phyloP scores from a whole-genome alignment of 1,140 invertebrate genomes.

The Macrotrachela quadricornifera region DNA sequence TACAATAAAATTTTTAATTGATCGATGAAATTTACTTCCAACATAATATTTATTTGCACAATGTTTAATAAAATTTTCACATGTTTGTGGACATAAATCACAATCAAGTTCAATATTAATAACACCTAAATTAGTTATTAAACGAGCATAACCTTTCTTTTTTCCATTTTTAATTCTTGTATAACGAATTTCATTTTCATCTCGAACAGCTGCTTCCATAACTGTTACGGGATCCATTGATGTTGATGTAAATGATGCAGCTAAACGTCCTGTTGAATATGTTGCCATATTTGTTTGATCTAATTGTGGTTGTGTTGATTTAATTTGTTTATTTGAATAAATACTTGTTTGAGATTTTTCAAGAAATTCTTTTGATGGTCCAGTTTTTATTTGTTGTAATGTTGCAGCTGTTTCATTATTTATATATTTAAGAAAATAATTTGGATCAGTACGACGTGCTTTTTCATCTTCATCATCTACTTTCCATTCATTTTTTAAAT shows the following conservation, averaged over 20 bases:
- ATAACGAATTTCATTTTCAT: slow-evolving; percentile 1
- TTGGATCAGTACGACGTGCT: too few species aligned
- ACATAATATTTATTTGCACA: slow-evolving; percentile 79
- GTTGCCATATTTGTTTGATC: slow-evolving; percentile 86
- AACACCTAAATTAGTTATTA: slow-evolving; percentile 67
- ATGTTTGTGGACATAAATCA: slow-evolving; percentile 64
- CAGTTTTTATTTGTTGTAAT: too few species aligned
- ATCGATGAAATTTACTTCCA: slow-evolving; percentile 75
- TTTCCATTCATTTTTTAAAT: slow-evolving; percentile 80
- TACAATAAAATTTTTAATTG: slow-evolving; percentile 93
- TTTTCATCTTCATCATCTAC: slow-evolving; percentile 51
- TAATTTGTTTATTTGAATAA: neutral
- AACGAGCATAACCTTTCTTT: slow-evolving; percentile 83
- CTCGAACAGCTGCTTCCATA: neutral
- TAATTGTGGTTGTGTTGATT: slow-evolving; percentile 25
- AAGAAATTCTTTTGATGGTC: too few species aligned
- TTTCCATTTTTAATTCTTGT: slow-evolving; percentile 36
- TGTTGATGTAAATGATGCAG: slow-evolving; percentile 92
- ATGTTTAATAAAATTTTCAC: slow-evolving; percentile 87
- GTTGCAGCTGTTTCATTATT: too few species aligned
- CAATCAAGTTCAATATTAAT: slow-evolving; percentile 82
- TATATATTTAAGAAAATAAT: too few species aligned
- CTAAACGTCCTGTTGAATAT: slow-evolving; percentile 52
- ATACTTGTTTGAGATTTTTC: too few species aligned
- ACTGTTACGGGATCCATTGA: slow-evolving; percentile 44